Evolutionary conservation across 2,888 invertebrate genomes (phyloP), one percentile per base, ranked within the genome.

Genomic region (Tetragonula carbonaria): DNA sequence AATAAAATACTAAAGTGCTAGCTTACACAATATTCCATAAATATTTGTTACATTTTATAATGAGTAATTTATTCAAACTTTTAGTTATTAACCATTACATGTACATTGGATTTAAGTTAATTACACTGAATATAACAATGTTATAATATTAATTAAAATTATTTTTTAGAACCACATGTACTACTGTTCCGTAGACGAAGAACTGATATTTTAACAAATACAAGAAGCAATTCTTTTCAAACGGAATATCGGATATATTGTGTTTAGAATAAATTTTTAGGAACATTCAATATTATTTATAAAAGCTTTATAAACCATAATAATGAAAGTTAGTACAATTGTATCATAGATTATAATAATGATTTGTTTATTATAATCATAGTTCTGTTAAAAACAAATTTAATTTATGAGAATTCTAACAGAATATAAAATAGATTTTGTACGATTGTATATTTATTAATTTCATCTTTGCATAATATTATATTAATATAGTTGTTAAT

Each of bases 111-210:
- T 45, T 45, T 45, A 45, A 45, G 11, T 11, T 57, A n/a, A 8
- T 57, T 13, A 57, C 13, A 57, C n/a, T 13, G 3, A 57, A 57
- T n/a, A 57, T n/a, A 57, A 57, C n/a, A n/a, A 57, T 21, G 11
- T 21, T 57, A 21, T n/a, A 57, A 21, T 21, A 21, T 45, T 45
- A 45, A 45, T 45, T 45, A 45, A 45, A 8, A 45, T 45, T 45
- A 45, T 45, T 45, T 92, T 94, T 65, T 92, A 96, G 98, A 98
- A 92, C 98, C 98, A 0, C 98, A 98, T 92, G 97, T 98, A 1
- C 95, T 98, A 80, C 95, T 98, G 45, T 98, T 98, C 94, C 95
- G 98, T 51, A 95, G 97, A 90, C 96, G 95, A 5, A 92, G 95
- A 79, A 89, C 90, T 8, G 93, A 93, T 74, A 13, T 86, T 57